Evolutionary conservation across 2,113 vertebrate genomes (phyloP).

Genomic region (Machaerirhynchus nigripectus): DNA sequence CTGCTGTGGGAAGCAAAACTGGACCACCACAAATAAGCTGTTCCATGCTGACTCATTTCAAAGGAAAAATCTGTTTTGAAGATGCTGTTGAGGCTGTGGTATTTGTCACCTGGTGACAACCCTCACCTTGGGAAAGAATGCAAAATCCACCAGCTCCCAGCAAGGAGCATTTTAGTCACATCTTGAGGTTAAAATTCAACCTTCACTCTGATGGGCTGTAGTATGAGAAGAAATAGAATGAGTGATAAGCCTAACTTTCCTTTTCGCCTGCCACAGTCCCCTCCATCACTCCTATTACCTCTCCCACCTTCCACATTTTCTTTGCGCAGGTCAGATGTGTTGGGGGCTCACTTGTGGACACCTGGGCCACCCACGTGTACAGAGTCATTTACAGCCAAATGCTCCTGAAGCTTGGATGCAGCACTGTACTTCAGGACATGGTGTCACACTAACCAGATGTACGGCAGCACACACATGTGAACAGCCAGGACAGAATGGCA

Average conservation of each 20-base stretch:
- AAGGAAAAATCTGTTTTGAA: conserved; percentile 26
- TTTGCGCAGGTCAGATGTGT: neutral
- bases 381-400: neutral
- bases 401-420: fast-evolving
- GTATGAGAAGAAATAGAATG: neutral
- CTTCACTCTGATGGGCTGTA: neutral
- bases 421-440: neutral
- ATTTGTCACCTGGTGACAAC: neutral
- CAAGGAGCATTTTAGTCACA: neutral
- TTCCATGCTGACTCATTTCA: conserved; percentile 45
- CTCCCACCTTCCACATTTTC: neutral
- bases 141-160: neutral
- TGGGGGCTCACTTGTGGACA: neutral
- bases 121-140: neutral
- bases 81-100: neutral
- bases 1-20: conserved; percentile 53
- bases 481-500: neutral
- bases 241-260: neutral
- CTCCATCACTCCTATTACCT: neutral
- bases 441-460: neutral
- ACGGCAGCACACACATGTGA: neutral
- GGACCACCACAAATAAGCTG: conserved; percentile 50
- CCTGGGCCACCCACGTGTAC: fast-evolving
- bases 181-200: conserved; percentile 14
- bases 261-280: neutral